These are phyloP conservation scores for Drosophila gaucha DNA, from an alignment of 2,888 invertebrate genomes.

Conservation along the genomic window DNA sequence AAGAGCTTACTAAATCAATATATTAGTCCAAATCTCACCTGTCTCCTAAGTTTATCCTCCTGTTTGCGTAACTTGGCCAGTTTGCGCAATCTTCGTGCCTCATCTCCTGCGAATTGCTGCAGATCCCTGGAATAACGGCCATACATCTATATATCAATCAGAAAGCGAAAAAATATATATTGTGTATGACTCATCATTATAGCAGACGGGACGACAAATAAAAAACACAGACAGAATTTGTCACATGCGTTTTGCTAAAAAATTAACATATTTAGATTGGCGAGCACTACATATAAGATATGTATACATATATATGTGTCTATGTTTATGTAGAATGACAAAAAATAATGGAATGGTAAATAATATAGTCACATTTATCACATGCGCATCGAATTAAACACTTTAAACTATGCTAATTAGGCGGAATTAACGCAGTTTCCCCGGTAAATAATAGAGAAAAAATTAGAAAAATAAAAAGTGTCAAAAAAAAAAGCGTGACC, in stretches of 20 bases:
- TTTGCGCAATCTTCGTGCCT: slow-evolving; percentile 92
- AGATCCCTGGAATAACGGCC: slow-evolving; percentile 91
- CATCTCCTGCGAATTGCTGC: slow-evolving; percentile 96
- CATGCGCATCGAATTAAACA: slow-evolving; percentile 48
- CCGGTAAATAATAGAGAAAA: slow-evolving; percentile 42
- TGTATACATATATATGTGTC: background rate
- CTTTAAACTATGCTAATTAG: slow-evolving; percentile 46
- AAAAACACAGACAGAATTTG: slow-evolving; percentile 15
- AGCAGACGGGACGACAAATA: slow-evolving; percentile 14
- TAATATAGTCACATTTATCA: slow-evolving; percentile 41
- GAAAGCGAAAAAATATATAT: background rate
- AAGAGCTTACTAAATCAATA: too few relatives aligned
- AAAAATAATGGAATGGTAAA: slow-evolving; percentile 50
- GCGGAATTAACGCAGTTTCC: slow-evolving; percentile 42
- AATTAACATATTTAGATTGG: slow-evolving; percentile 46
- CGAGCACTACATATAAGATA: slow-evolving; percentile 26
- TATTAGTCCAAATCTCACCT: too few relatives aligned
- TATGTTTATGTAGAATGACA: slow-evolving; percentile 4
- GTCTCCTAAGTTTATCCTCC: slow-evolving; percentile 89
- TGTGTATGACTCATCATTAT: slow-evolving; percentile 4
- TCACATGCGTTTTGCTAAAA: slow-evolving; percentile 43
- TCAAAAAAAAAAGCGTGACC: slow-evolving; percentile 26
- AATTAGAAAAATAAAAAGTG: background rate
- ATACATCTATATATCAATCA: slow-evolving; percentile 82
- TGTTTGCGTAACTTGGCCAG: slow-evolving; percentile 89